Evolutionary conservation across 1,140 invertebrate genomes (phyloP).

Genomic region (Cecropterus lyciades): DNA sequence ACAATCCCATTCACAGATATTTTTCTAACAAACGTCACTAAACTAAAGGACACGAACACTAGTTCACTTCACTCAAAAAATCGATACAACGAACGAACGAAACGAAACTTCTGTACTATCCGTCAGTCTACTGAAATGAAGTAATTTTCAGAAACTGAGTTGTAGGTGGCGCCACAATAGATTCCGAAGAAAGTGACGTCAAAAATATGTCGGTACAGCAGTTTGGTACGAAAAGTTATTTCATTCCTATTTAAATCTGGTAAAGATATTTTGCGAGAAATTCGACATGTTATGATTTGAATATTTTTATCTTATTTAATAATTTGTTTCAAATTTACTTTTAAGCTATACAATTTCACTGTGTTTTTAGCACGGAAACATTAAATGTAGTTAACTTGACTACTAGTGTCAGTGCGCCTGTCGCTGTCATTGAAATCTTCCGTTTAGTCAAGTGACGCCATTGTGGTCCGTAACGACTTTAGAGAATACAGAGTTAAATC

Average conservation of each 20-base stretch:
- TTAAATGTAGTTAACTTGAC: constrained; percentile 41
- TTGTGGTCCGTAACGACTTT: constrained; percentile 92
- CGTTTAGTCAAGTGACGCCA: constrained; percentile 87
- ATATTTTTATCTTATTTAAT: constrained; percentile 32
- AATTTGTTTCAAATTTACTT: background rate
- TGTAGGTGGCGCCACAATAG: constrained; percentile 79
- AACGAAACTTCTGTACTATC: constrained; percentile 85
- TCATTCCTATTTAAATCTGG: too few relatives aligned
- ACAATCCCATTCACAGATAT: constrained; percentile 92
- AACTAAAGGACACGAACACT: constrained; percentile 91
- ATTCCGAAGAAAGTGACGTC: constrained; percentile 79
- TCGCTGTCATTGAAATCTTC: constrained; percentile 72
- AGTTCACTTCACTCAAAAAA: constrained; percentile 90
- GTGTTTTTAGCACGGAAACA: constrained; percentile 8
- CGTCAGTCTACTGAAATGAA: constrained; percentile 64
- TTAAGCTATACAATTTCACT: background rate
- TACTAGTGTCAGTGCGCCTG: constrained; percentile 62
- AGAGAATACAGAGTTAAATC: constrained; percentile 86
- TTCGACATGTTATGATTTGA: background rate
- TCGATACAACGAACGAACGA: constrained; percentile 89
- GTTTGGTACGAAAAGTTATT: constrained; percentile 31
- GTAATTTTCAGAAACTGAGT: constrained; percentile 61
- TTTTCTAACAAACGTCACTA: constrained; percentile 89
- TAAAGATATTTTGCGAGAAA: too few relatives aligned
- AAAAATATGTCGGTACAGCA: constrained; percentile 64